A percentile compares a stretch with the other conserved stretches of the same genome.
phyloP scores from a whole-genome alignment of 2,113 vertebrate species.

The Lipophrys pholis region DNA sequence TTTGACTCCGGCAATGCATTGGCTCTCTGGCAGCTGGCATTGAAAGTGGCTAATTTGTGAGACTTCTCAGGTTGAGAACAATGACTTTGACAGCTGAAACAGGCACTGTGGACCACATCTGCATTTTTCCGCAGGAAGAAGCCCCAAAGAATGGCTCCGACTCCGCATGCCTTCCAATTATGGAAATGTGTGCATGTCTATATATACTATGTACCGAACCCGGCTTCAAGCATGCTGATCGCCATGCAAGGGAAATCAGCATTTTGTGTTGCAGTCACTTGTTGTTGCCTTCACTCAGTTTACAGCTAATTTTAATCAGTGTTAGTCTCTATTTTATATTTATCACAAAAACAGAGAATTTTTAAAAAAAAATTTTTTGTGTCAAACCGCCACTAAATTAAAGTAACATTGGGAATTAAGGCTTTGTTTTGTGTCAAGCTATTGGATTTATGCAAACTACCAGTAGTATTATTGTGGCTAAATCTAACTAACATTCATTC shows the following conservation, averaged over 20 bases:
- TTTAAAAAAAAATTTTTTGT: no score
- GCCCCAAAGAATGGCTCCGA: constrained; percentile 60
- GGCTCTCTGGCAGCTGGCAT: constrained; percentile 60
- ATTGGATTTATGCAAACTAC: no score
- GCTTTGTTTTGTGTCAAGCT: no score
- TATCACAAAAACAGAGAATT: neutral
- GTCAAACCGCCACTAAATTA: no score
- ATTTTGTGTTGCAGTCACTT: neutral
- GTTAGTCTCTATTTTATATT: neutral
- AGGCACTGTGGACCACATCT: constrained; percentile 75
- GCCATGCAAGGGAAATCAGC: constrained; percentile 29
- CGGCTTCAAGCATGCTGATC: constrained; percentile 20
- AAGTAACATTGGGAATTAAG: no score
- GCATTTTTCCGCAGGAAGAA: constrained; percentile 72
- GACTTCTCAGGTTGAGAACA: constrained; percentile 76
- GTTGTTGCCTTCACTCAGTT: neutral
- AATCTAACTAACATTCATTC: no score
- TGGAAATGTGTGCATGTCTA: constrained; percentile 64
- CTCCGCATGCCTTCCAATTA: constrained; percentile 71
- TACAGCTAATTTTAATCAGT: neutral
- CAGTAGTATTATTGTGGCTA: no score
- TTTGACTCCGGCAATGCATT: constrained; percentile 53
- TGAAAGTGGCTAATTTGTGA: constrained; percentile 74
- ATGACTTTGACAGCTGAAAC: constrained; percentile 78
- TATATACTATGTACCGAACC: constrained; percentile 50